Conservation (phyloP, 2,888 invertebrate species). For the Ophioninae sp. region DNA sequence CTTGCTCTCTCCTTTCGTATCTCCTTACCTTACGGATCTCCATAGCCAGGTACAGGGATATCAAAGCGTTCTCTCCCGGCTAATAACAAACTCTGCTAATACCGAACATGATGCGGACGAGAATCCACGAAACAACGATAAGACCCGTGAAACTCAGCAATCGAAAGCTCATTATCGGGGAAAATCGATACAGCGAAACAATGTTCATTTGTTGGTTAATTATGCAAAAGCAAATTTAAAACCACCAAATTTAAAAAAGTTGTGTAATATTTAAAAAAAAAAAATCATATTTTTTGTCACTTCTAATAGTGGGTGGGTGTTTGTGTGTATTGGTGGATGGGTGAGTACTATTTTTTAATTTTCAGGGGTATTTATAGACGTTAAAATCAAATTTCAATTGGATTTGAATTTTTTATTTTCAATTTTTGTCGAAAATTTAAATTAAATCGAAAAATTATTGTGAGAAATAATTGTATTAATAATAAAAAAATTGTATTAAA, state of each 20-base stretch:
- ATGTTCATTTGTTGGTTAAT: not conserved
- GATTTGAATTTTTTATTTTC: no score
- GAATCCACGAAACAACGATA: slow-evolving; percentile 38
- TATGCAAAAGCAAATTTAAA: not conserved
- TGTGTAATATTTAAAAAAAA: no score
- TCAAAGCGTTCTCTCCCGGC: slow-evolving; percentile 49
- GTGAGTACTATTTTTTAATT: no score
- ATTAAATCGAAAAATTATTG: no score
- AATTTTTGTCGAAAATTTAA: no score
- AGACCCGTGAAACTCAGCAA: slow-evolving; percentile 13
- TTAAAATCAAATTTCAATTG: no score
- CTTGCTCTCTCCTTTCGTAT: slow-evolving; percentile 35
- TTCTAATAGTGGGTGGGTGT: no score
- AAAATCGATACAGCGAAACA: not conserved
- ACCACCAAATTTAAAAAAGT: not conserved
- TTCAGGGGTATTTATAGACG: no score
- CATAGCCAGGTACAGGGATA: slow-evolving; percentile 44
- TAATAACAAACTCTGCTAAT: slow-evolving; percentile 58
- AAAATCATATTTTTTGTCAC: no score
- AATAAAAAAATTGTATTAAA: no score
- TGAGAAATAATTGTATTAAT: no score
- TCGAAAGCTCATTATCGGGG: not conserved
- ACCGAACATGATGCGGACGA: slow-evolving; percentile 44
- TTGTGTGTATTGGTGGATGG: no score
- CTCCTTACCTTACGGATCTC: slow-evolving; percentile 37